Percentiles rank a stretch among this genome's conserved stretches.
phyloP scores from a whole-genome alignment of 1,140 invertebrate genomes.

The Drosophila willistoni region DNA sequence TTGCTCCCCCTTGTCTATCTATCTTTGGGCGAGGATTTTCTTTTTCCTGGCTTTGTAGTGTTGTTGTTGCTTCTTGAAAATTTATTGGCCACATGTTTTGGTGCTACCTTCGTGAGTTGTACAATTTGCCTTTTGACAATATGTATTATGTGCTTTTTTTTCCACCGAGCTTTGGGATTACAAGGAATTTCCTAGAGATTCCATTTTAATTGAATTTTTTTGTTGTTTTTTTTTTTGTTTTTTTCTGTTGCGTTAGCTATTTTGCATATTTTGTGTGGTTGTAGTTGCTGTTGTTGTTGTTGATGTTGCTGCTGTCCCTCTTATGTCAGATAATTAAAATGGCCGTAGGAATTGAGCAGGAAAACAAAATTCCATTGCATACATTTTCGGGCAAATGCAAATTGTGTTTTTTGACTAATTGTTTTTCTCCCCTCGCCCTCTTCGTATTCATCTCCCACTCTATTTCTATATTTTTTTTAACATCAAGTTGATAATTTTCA shows the following conservation, averaged over 20 bases:
- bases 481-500: slow-evolving; percentile 70
- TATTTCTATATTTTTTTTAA: slow-evolving; percentile 30
- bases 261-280: slow-evolving; percentile 26
- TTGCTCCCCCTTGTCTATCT: neutral
- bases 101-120: slow-evolving; percentile 73
- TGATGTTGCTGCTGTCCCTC: slow-evolving; percentile 43
- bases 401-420: slow-evolving; percentile 37
- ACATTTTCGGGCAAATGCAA: slow-evolving; percentile 35
- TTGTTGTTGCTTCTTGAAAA: slow-evolving; percentile 48
- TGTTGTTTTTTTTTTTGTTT: slow-evolving; percentile 30
- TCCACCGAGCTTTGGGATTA: slow-evolving; percentile 51
- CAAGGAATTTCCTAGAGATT: slow-evolving; percentile 78
- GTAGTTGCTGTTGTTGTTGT: slow-evolving; percentile 49
- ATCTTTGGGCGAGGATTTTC: slow-evolving; percentile 3
- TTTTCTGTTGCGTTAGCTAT: slow-evolving; percentile 20
- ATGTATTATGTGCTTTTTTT: slow-evolving; percentile 58
- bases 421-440: slow-evolving; percentile 35
- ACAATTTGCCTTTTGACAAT: slow-evolving; percentile 70
- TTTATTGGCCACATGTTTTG: slow-evolving; percentile 79
- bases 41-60: slow-evolving; percentile 16
- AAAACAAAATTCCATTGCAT: slow-evolving; percentile 48
- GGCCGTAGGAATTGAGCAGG: slow-evolving; percentile 24
- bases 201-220: slow-evolving; percentile 78
- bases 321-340: slow-evolving; percentile 68
- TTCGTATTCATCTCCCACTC: slow-evolving; percentile 21